These are phyloP conservation scores for Chauna torquata DNA, from an alignment of 2,113 vertebrate genomes.

Conservation along the genomic window DNA sequence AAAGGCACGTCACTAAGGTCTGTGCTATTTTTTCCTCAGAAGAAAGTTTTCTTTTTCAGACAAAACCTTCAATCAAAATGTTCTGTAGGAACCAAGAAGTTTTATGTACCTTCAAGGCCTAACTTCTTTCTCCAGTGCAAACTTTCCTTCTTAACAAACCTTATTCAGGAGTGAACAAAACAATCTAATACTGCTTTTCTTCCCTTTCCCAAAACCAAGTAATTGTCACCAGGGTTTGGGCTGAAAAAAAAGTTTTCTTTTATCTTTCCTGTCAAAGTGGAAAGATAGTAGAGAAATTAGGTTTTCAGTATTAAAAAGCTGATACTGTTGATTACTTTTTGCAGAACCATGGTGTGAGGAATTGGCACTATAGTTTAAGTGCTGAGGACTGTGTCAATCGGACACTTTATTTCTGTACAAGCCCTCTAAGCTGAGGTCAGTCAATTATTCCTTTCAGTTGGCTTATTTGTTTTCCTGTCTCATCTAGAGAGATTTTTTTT, in stretches of 20 bases:
- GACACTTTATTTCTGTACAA: not conserved
- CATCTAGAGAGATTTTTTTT: not conserved
- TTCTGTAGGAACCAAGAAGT: not conserved
- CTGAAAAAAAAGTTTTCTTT: not conserved
- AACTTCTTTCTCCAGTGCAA: not conserved
- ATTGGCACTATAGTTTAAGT: not conserved
- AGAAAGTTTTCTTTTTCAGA: not conserved
- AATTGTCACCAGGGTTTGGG: not conserved
- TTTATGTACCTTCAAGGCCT: not conserved
- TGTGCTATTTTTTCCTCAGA: not conserved
- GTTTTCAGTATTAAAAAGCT: not conserved
- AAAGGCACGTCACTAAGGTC: not conserved
- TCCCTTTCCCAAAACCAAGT: not conserved
- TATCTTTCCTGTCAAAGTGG: not conserved
- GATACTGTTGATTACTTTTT: not conserved
- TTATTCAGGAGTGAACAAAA: not conserved
- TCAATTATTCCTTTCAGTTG: not conserved
- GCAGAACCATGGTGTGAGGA: not conserved
- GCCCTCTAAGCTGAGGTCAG: not conserved
- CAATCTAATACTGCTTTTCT: not conserved
- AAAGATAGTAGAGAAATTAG: not conserved
- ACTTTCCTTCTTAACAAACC: not conserved
- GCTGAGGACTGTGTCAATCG: rapidly evolving
- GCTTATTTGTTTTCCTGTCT: not conserved
- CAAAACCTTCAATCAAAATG: not conserved